A percentile compares a stretch with the other conserved stretches of the same genome.
These are phyloP conservation scores for Allolobophora icterica DNA, from an alignment of 2,888 invertebrate genomes.

Conservation along the genomic window DNA sequence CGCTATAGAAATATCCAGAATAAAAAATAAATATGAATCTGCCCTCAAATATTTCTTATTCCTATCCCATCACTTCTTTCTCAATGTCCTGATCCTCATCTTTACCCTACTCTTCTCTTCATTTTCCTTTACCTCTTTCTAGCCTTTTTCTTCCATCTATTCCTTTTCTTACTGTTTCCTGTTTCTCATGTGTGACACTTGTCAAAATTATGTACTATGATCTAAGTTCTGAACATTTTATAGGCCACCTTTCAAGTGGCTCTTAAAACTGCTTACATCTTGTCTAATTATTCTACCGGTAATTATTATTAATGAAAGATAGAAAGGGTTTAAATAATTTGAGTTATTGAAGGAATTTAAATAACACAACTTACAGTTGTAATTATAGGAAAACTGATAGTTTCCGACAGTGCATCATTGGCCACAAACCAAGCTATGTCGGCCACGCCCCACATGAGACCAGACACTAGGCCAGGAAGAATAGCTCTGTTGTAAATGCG, in stretches of 20 bases:
- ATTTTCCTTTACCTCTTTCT: neutral
- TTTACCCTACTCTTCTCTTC: neutral
- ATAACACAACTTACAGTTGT: conserved; percentile 56
- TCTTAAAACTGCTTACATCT: neutral
- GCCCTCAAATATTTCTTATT: neutral
- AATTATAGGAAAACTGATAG: conserved; percentile 68
- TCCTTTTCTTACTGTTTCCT: neutral
- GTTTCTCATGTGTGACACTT: neutral
- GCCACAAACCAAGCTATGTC: conserved; percentile 68
- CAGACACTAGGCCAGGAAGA: conserved; percentile 66
- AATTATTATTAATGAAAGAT: neutral
- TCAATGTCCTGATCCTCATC: neutral
- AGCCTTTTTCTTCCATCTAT: neutral
- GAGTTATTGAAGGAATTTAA: neutral
- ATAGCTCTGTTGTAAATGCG: conserved; percentile 63
- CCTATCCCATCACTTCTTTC: neutral
- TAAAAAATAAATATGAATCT: no score
- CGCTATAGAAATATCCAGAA: no score
- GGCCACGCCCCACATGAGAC: conserved; percentile 67
- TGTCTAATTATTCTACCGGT: neutral
- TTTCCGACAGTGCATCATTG: conserved; percentile 66
- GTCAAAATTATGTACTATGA: neutral
- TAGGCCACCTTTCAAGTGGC: neutral
- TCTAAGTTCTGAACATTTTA: neutral
- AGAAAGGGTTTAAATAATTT: neutral